These are phyloP conservation scores for Ceratina japonica DNA, from an alignment of 1,140 invertebrate species.

Conservation along the genomic window DNA sequence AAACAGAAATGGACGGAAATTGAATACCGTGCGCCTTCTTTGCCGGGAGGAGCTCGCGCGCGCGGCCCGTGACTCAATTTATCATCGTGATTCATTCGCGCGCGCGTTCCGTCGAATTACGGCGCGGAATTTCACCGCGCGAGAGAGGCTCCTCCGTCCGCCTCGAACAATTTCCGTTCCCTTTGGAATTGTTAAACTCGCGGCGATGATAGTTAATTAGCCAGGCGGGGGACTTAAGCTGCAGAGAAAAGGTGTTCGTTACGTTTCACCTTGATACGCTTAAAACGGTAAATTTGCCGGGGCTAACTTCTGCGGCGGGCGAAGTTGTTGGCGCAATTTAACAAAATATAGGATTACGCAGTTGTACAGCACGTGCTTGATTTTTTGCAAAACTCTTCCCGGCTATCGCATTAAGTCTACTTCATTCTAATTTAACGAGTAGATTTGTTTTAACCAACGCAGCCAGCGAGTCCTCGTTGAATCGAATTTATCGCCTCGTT, in stretches of 20 bases:
- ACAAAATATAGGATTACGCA: slow-evolving; percentile 28
- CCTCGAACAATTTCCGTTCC: too few species aligned
- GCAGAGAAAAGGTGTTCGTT: too few species aligned
- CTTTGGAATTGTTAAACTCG: too few species aligned
- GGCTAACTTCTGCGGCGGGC: background rate
- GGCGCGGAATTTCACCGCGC: too few species aligned
- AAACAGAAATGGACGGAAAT: slow-evolving; percentile 76
- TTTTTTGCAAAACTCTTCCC: slow-evolving; percentile 38
- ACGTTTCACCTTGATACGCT: slow-evolving; percentile 3
- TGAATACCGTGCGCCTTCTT: slow-evolving; percentile 8
- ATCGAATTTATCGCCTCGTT: background rate
- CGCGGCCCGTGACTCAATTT: slow-evolving; percentile 11
- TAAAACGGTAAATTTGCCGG: slow-evolving; percentile 9
- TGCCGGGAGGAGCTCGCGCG: background rate
- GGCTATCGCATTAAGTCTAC: background rate
- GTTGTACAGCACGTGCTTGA: slow-evolving; percentile 11
- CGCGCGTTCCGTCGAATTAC: background rate
- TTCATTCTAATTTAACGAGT: background rate
- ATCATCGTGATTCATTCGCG: slow-evolving; percentile 1
- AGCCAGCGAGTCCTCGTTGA: background rate
- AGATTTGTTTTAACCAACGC: background rate
- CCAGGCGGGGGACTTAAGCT: too few species aligned
- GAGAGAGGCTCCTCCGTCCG: too few species aligned
- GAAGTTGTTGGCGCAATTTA: slow-evolving; percentile 12
- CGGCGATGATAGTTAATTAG: too few species aligned